Evolutionary conservation across 1,140 invertebrate genomes (phyloP).

Genomic region (Ganaspis sp.): DNA sequence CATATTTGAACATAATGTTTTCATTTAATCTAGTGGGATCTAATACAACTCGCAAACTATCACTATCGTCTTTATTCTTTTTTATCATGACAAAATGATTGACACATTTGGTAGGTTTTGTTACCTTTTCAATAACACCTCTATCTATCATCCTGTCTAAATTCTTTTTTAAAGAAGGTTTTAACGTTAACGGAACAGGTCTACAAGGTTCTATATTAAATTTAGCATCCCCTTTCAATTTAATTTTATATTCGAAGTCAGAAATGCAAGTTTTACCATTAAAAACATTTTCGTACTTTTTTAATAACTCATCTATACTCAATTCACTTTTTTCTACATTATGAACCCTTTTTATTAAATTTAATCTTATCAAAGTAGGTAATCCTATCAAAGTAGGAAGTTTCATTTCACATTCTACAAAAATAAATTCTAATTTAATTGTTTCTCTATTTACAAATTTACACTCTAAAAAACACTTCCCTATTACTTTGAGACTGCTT

Average conservation of each 20-base stretch:
- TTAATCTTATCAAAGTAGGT: constrained; percentile 44
- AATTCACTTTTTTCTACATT: constrained; percentile 18
- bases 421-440: constrained; percentile 48
- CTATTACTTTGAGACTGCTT: constrained; percentile 40
- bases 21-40: not conserved
- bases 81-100: constrained; percentile 69
- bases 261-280: constrained; percentile 33
- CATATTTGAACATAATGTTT: constrained; percentile 59
- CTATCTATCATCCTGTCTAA: constrained; percentile 50
- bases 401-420: constrained; percentile 42
- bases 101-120: constrained; percentile 65
- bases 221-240: constrained; percentile 45
- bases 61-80: constrained; percentile 61
- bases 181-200: constrained; percentile 63
- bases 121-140: constrained; percentile 59
- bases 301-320: constrained; percentile 36
- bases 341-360: constrained; percentile 51
- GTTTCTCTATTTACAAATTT: constrained; percentile 42
- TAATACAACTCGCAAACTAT: not conserved
- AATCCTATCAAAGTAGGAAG: constrained; percentile 49
- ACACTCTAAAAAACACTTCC: constrained; percentile 46
- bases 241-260: constrained; percentile 33
- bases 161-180: constrained; percentile 56
- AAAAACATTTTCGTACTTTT: constrained; percentile 39
- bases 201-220: constrained; percentile 56